Evolutionary conservation across 2,113 vertebrate species (phyloP).

Genomic region (Potamarius usumacintae): DNA sequence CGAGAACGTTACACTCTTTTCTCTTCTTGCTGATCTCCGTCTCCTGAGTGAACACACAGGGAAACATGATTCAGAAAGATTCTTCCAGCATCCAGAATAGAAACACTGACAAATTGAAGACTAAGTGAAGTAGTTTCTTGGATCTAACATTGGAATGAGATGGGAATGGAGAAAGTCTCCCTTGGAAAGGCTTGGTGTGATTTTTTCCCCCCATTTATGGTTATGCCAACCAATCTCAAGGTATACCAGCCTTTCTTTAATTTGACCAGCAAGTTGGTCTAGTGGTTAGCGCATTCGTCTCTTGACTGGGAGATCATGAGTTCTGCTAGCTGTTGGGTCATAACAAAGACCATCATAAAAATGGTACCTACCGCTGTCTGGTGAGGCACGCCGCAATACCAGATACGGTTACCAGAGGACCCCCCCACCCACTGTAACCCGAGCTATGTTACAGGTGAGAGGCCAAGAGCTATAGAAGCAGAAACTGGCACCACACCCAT

Average conservation of each 20-base stretch:
- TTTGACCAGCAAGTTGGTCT: not conserved
- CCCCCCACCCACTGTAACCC: too few species aligned
- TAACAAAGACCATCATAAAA: too few species aligned
- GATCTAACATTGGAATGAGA: not conserved
- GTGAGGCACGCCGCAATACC: too few species aligned
- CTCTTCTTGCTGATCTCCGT: slow-evolving; percentile 74
- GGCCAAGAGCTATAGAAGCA: too few species aligned
- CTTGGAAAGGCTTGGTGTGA: not conserved
- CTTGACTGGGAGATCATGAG: too few species aligned
- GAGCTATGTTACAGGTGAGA: too few species aligned
- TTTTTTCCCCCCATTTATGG: not conserved
- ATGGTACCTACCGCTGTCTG: too few species aligned
- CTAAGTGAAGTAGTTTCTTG: not conserved
- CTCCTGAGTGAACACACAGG: slow-evolving; percentile 66
- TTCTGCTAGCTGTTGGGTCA: too few species aligned
- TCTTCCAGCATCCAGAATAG: slow-evolving; percentile 19
- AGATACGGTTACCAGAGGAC: too few species aligned
- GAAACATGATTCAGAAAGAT: slow-evolving; percentile 56
- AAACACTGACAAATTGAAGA: not conserved
- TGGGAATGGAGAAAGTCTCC: not conserved
- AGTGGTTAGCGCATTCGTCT: too few species aligned
- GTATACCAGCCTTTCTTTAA: not conserved
- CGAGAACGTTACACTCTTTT: slow-evolving; percentile 73
- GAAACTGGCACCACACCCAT: too few species aligned
- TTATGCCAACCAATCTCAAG: not conserved